Evolutionary conservation across 1,140 invertebrate genomes (phyloP).

Genomic region (Calosoma granatense): DNA sequence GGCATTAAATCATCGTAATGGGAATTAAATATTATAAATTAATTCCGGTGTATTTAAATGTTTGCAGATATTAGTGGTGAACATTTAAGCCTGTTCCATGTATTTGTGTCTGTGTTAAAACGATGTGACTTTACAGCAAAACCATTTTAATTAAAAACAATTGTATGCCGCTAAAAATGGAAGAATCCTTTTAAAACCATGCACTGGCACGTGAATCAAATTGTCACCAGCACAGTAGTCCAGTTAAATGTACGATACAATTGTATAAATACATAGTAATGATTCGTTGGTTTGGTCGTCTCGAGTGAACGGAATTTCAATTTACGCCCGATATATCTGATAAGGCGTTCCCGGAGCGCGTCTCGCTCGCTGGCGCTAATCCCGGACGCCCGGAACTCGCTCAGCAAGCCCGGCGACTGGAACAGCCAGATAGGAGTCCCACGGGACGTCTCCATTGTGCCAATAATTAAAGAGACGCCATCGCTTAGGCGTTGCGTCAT

Average conservation of each 20-base stretch:
- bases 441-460: not conserved
- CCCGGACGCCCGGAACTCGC: not conserved
- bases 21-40: no score
- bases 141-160: not conserved
- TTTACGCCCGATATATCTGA: constrained; percentile 8
- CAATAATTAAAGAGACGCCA: constrained; percentile 1
- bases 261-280: not conserved
- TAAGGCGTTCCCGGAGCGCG: not conserved
- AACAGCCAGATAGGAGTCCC: not conserved
- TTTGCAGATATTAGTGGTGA: no score
- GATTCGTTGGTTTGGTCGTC: no score
- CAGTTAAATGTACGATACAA: not conserved
- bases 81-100: no score
- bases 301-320: not conserved
- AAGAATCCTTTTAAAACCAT: constrained; percentile 6
- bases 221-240: not conserved
- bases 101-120: no score
- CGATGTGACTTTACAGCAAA: no score
- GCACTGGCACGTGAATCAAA: constrained; percentile 3
- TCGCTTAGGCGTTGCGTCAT: not conserved
- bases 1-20: no score
- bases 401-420: constrained; percentile 1
- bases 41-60: no score
- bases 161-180: not conserved
- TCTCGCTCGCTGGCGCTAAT: not conserved